Evolutionary conservation across 2,888 invertebrate species (phyloP).

Genomic region (Brenthis ino): DNA sequence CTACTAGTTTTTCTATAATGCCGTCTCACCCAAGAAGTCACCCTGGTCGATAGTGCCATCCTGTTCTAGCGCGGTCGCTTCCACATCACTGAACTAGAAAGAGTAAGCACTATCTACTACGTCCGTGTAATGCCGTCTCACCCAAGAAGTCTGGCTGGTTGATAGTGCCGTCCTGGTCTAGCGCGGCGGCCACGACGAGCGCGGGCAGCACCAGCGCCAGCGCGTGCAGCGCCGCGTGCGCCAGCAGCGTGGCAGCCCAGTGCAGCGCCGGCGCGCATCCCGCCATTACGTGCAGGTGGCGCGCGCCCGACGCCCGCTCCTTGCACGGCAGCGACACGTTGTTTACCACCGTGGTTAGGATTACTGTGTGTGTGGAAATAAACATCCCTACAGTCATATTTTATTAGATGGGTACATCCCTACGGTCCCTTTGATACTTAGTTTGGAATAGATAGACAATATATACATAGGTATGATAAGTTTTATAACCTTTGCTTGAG

Average conservation of each 20-base stretch:
- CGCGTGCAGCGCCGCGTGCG: constrained; percentile 74
- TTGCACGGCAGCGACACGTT: constrained; percentile 83
- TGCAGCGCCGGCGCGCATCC: constrained; percentile 83
- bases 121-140: constrained; percentile 39
- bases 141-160: constrained; percentile 50
- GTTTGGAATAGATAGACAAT: no score
- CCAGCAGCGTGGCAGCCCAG: constrained; percentile 84
- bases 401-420: no score
- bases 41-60: constrained; percentile 47
- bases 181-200: constrained; percentile 37
- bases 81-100: no score
- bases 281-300: constrained; percentile 86
- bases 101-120: no score
- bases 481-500: no score
- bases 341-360: constrained; percentile 71
- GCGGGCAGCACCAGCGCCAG: constrained; percentile 49
- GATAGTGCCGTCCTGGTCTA: constrained; percentile 54
- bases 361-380: constrained; percentile 44
- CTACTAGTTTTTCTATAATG: no score
- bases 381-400: no score
- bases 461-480: no score
- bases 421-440: no score
- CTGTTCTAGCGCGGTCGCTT: background rate
- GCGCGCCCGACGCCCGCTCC: constrained; percentile 84
- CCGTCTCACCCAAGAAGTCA: constrained; percentile 51